These are phyloP conservation scores for Bolinopsis microptera DNA, from an alignment of 37 sponge, comb jelly and placozoan genomes.

Conservation along the genomic window DNA sequence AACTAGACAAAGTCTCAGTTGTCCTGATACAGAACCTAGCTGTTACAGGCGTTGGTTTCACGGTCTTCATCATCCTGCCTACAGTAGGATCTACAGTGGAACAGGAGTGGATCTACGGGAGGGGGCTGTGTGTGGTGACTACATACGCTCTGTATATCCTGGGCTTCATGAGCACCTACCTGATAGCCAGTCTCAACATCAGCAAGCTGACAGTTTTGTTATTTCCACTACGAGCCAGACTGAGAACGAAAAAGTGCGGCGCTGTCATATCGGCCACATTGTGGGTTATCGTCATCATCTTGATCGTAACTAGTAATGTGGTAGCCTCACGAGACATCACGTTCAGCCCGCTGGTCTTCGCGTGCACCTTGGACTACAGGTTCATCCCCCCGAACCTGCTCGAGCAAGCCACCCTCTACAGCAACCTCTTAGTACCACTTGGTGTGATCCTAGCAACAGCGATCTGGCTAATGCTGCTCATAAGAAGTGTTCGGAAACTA, in stretches of 20 bases:
- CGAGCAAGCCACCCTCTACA: background rate
- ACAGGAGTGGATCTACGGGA: background rate
- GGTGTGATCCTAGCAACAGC: background rate
- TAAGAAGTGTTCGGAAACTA: background rate
- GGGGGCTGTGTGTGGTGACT: background rate
- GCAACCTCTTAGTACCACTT: background rate
- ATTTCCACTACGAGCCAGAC: background rate
- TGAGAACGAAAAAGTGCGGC: background rate
- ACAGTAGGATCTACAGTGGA: background rate
- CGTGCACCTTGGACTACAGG: background rate
- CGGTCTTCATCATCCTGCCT: background rate
- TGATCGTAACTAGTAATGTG: background rate
- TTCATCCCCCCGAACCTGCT: background rate
- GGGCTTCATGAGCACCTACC: background rate
- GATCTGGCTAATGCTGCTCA: background rate
- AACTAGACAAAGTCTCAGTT: background rate
- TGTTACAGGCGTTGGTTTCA: background rate
- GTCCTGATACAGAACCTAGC: conserved; percentile 10
- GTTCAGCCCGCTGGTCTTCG: background rate
- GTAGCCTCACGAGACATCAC: background rate
- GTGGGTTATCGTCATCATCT: background rate
- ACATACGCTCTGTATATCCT: background rate
- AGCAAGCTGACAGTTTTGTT: background rate
- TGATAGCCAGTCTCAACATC: background rate
- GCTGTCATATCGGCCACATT: background rate